A percentile compares a stretch with the other conserved stretches of the same genome.
Evolutionary conservation across 2,113 vertebrate genomes (phyloP).

Genomic region (Uria aalge): DNA sequence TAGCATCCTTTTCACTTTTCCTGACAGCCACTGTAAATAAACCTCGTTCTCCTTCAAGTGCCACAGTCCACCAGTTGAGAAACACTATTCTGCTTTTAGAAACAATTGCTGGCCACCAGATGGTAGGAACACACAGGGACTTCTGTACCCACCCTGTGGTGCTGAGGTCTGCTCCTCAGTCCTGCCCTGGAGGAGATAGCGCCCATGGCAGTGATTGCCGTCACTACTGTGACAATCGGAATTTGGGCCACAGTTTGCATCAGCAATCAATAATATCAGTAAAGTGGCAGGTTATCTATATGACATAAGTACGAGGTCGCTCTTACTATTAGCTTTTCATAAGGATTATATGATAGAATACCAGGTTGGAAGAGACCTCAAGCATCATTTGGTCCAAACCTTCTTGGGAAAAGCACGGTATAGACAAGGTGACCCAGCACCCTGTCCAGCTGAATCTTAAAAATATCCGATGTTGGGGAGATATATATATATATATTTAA

Average conservation of each 20-base stretch:
- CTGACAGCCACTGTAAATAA: neutral
- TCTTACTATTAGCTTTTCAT: neutral
- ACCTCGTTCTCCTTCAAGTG: neutral
- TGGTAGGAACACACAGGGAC: neutral
- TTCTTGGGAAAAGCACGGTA: neutral
- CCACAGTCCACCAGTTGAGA: neutral
- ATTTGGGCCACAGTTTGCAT: neutral
- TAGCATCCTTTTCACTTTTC: neutral
- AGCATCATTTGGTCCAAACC: neutral
- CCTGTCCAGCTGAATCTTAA: neutral
- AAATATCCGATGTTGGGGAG: neutral
- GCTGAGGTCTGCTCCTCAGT: neutral
- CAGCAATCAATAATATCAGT: neutral
- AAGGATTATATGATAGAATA: neutral
- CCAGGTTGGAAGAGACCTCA: neutral
- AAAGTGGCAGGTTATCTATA: neutral
- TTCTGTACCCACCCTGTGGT: neutral
- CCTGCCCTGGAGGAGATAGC: neutral
- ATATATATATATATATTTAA: neutral
- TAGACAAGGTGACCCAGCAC: neutral
- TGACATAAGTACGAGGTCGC: accelerated
- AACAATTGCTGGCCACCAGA: neutral
- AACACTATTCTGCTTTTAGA: neutral
- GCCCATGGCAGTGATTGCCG: neutral
- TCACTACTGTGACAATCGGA: neutral